Percentiles rank a stretch among this genome's conserved stretches.
Evolutionary conservation across 2,113 vertebrate genomes (phyloP).

Genomic region (Charadrius vociferus): DNA sequence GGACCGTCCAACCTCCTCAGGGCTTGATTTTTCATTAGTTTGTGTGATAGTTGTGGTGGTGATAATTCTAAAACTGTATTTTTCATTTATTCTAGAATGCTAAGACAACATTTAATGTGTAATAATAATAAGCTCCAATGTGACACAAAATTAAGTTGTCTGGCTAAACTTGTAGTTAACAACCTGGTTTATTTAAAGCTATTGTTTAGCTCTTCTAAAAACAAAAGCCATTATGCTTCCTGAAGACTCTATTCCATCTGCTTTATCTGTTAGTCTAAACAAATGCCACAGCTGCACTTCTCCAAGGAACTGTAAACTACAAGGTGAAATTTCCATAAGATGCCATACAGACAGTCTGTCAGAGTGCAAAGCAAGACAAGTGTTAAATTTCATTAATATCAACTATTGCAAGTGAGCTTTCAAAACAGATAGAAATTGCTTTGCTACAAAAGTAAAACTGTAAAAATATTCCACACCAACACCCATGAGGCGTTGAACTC

Average conservation of each 20-base stretch:
- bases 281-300: conserved; percentile 9
- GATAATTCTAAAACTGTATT: background rate
- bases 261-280: conserved; percentile 16
- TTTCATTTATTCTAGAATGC: background rate
- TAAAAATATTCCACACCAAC: background rate
- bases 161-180: background rate
- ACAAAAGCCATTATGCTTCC: background rate
- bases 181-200: background rate
- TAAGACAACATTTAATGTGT: background rate
- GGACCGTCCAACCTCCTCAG: background rate
- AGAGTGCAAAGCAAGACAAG: background rate
- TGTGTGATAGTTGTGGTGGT: background rate
- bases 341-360: background rate
- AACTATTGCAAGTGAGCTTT: background rate
- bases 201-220: background rate
- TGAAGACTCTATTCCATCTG: background rate
- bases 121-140: background rate
- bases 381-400: conserved; percentile 17
- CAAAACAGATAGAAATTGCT: background rate
- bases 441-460: background rate
- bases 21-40: background rate
- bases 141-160: conserved; percentile 2
- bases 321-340: background rate
- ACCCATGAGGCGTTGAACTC: background rate
- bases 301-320: background rate